Percentiles rank a stretch among this genome's conserved stretches.
Evolutionary conservation across 2,888 invertebrate genomes (phyloP).

Genomic region (Drosophila anomalipes): DNA sequence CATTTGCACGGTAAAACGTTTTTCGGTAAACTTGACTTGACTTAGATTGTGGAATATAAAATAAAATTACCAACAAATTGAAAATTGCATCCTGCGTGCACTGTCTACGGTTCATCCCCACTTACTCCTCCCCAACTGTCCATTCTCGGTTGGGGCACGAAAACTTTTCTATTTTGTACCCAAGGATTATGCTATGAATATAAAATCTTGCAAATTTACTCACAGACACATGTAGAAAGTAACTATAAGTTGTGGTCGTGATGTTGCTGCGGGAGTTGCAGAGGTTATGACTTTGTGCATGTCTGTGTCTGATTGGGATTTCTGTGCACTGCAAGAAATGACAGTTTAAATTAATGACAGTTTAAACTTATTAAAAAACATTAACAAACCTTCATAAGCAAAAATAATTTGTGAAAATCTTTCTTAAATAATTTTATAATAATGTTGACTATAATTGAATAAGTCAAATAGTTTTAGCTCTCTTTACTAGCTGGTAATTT

Average conservation of each 20-base stretch:
- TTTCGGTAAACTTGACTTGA: constrained; percentile 79
- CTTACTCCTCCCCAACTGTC: neutral
- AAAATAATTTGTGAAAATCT: neutral
- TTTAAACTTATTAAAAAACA: neutral
- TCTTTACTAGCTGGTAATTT: neutral
- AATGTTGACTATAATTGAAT: neutral
- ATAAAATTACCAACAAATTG: constrained; percentile 80
- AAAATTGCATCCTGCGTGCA: constrained; percentile 79
- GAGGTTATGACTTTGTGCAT: constrained; percentile 58
- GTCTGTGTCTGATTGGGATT: constrained; percentile 26
- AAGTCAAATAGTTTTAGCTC: neutral
- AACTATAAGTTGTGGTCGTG: constrained; percentile 73
- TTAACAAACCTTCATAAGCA: constrained; percentile 3
- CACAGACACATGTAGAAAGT: constrained; percentile 47
- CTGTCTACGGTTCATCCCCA: constrained; percentile 19
- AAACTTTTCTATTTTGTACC: constrained; percentile 77
- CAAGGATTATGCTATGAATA: constrained; percentile 79
- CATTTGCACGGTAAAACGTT: constrained; percentile 80
- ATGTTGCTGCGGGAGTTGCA: constrained; percentile 52
- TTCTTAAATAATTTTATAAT: neutral
- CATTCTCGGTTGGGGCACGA: constrained; percentile 47
- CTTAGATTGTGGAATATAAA: constrained; percentile 79
- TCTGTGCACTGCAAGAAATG: constrained; percentile 59
- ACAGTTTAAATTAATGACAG: constrained; percentile 15
- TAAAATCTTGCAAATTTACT: constrained; percentile 78